phyloP scores from a whole-genome alignment of 2,888 invertebrate genomes.

The Andrena trimmerana region DNA sequence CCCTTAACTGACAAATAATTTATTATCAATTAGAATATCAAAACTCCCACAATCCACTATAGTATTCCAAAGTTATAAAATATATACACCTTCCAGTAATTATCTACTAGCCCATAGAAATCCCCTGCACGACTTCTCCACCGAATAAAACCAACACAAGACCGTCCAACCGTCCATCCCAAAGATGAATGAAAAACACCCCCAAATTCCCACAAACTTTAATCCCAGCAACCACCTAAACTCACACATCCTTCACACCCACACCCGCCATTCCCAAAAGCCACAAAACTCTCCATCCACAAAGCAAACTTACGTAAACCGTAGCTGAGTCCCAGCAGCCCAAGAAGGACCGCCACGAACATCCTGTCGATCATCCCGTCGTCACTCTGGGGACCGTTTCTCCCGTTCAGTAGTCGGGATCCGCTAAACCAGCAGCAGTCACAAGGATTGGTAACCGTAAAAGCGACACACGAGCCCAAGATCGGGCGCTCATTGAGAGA shows the following conservation, averaged over 20 bases:
- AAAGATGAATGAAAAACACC: not conserved
- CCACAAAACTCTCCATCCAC: not conserved
- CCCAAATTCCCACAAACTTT: not conserved
- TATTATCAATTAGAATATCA: no score
- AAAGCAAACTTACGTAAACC: constrained; percentile 61
- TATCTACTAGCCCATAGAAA: no score
- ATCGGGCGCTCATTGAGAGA: constrained; percentile 62
- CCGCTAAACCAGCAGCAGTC: constrained; percentile 21
- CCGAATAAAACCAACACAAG: no score
- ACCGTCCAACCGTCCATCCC: no score
- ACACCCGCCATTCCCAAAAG: not conserved
- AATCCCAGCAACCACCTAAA: not conserved
- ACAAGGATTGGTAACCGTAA: constrained; percentile 17
- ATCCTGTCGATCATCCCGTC: constrained; percentile 69
- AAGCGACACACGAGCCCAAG: constrained; percentile 35
- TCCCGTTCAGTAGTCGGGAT: not conserved
- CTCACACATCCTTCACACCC: not conserved
- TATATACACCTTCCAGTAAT: no score
- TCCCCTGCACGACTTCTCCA: no score
- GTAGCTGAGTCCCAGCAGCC: constrained; percentile 71
- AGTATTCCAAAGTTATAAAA: no score
- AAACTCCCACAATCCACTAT: no score
- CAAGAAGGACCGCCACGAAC: constrained; percentile 72
- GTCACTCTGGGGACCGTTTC: not conserved
- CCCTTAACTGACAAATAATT: no score